phyloP scores from a whole-genome alignment of 2,113 vertebrate species.

The Gorilla gorilla region DNA sequence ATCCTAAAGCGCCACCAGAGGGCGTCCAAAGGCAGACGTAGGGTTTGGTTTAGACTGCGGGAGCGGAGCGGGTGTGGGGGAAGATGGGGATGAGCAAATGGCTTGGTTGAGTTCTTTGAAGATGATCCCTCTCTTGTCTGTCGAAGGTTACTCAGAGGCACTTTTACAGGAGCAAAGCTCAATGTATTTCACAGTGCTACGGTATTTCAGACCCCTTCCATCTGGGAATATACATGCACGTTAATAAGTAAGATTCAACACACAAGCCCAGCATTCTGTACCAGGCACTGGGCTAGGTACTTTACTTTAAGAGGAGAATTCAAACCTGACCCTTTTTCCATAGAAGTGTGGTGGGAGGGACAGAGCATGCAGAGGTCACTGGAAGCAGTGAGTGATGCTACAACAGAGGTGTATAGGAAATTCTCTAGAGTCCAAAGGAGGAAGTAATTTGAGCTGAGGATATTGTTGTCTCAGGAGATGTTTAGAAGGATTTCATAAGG shows the following conservation, averaged over 20 bases:
- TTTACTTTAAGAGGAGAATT: neutral
- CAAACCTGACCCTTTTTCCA: neutral
- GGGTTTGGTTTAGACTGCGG: accelerated
- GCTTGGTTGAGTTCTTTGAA: too few relatives aligned
- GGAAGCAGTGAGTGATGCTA: accelerated
- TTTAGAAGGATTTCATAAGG: neutral
- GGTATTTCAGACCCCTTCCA: neutral
- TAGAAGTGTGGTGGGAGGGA: neutral
- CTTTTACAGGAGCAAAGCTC: neutral
- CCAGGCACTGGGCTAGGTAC: neutral
- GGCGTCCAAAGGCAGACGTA: accelerated
- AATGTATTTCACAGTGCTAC: neutral
- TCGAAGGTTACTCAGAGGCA: neutral
- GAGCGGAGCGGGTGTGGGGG: accelerated
- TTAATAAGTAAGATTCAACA: neutral
- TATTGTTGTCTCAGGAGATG: neutral
- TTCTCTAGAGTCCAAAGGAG: neutral
- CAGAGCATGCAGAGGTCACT: neutral
- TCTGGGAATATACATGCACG: too few relatives aligned
- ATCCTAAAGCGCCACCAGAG: neutral
- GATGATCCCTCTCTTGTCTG: neutral
- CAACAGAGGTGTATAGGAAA: accelerated
- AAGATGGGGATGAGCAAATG: neutral
- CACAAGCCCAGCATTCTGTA: accelerated
- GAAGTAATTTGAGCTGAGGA: neutral